These are phyloP conservation scores for Catostomus latipinnis DNA, from an alignment of 2,797 vertebrate species.

Conservation along the genomic window DNA sequence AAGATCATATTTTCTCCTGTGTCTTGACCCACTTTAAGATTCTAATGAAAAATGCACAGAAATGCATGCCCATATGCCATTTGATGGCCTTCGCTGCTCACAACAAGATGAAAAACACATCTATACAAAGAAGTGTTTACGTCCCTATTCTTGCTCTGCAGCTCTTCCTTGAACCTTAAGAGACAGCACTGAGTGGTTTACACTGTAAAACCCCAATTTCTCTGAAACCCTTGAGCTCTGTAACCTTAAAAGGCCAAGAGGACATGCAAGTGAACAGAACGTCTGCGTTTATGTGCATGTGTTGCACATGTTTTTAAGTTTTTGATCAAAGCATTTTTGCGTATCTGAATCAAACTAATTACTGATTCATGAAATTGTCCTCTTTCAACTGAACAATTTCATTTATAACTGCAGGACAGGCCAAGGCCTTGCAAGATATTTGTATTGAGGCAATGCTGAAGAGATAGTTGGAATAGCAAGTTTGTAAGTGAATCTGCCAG, in stretches of 20 bases:
- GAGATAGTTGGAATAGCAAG: neutral
- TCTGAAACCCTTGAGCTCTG: conserved; percentile 29
- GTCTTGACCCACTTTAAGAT: conserved; percentile 55
- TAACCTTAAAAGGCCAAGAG: conserved; percentile 27
- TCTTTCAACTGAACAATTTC: conserved; percentile 15
- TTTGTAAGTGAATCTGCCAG: neutral
- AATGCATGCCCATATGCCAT: neutral
- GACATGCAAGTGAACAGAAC: conserved; percentile 24
- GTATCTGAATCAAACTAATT: neutral
- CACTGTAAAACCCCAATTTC: conserved; percentile 18
- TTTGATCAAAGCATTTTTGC: conserved; percentile 16
- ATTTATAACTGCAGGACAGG: conserved; percentile 13
- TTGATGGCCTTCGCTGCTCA: conserved; percentile 1
- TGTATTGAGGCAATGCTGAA: neutral
- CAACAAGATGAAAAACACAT: conserved; percentile 14
- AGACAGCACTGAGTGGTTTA: conserved; percentile 38
- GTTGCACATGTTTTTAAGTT: neutral
- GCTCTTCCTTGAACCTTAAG: conserved; percentile 18
- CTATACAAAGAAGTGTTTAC: neutral
- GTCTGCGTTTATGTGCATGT: neutral
- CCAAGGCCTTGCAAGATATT: neutral
- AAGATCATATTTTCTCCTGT: conserved; percentile 25
- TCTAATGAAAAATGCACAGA: conserved; percentile 45
- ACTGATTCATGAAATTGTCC: conserved; percentile 19
- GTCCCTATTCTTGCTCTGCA: neutral